Evolutionary conservation across 2,113 vertebrate species (phyloP).

Genomic region (Opisthocomus hoazin): DNA sequence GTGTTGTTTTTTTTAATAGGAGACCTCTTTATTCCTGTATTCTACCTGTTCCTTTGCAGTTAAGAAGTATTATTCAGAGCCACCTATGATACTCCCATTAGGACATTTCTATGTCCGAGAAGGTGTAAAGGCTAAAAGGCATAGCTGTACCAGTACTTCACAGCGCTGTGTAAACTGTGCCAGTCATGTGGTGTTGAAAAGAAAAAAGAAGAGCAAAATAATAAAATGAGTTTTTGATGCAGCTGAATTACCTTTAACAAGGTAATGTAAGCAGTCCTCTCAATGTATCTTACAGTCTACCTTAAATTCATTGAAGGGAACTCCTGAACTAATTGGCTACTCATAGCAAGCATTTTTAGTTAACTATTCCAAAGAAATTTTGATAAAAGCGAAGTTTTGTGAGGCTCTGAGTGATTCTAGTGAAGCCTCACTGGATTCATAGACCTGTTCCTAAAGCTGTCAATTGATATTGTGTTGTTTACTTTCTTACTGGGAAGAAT

Average conservation of each 20-base stretch:
- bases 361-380: not conserved
- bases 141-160: not conserved
- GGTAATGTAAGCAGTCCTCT: not conserved
- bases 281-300: not conserved
- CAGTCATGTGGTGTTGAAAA: not conserved
- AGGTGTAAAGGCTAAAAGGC: not conserved
- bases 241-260: not conserved
- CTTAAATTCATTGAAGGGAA: not conserved
- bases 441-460: not conserved
- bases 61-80: not conserved
- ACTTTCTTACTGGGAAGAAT: not conserved
- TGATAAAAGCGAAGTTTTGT: not conserved
- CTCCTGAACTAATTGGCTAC: not conserved
- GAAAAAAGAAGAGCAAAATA: not conserved
- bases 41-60: not conserved
- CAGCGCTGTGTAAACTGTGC: not conserved
- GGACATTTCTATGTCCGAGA: not conserved
- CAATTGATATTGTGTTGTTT: not conserved
- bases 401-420: not conserved
- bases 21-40: not conserved
- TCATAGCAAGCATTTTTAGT: not conserved
- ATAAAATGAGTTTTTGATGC: not conserved
- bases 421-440: not conserved
- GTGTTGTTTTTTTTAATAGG: not conserved
- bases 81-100: not conserved